Base-by-base conservation (phyloP, 2,797 vertebrate genomes). In the Labroides dimidiatus region DNA sequence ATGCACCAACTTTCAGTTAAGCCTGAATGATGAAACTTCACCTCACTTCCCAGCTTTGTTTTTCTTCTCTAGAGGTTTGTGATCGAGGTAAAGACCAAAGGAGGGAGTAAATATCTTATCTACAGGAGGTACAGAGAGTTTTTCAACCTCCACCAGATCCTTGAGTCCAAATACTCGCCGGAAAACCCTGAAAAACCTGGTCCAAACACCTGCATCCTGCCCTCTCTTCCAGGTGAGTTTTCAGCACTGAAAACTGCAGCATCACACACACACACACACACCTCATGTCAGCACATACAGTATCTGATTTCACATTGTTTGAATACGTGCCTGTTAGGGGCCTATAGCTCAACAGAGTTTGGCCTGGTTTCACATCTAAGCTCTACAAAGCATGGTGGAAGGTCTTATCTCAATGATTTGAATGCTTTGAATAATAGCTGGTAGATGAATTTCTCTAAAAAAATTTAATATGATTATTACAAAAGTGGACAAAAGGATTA, bases 81-180 rank as follows among this genome's bases (percentile, higher is more conserved):
- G 66, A 96, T 97, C 2, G 97, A 98, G 88, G 97, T 99, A 67
- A 99, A 96, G 87, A 94, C 95, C 0, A 98, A 96, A 91, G 97
- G 98, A 17, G 93, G 93, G 0, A 91, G 92, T 24, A 98, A 95
- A 78, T 98, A 99, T 72, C 87, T 99, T 70, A 97, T 99, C 91
- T 99, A 97, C 86, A 93, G 98, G 39, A 93, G 98, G 69, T 99
- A 98, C 81, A 82, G 95, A 8, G 89, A 97, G 67, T 99, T 99
- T 84, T 91, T 96, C 9, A 77, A 89, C 67, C 90, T 99, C 37
- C 96, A 99, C 65, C 71, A 92, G 84, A 92, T 93, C 51, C 92
- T 99, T 9, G 95, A 97, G 85, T 89, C 93, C 73, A 96, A 90
- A 64, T 97, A 96, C 11, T 93, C 94, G 3, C 75, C 91, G 0